Conservation (phyloP, 2,888 invertebrate genomes). For the Copidosoma aretas region DNA sequence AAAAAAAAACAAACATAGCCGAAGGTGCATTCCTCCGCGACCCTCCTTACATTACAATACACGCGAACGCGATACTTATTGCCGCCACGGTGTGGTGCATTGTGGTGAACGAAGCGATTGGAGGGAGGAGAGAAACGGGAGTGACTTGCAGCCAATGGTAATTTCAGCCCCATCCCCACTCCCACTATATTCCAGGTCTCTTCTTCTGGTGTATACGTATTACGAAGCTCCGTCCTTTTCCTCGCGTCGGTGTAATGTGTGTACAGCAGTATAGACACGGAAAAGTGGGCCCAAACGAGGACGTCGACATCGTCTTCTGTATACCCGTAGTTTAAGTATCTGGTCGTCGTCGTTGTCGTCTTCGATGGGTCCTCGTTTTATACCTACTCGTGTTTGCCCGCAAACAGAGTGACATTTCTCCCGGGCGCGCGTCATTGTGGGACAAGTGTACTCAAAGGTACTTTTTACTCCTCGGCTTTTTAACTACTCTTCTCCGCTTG, state of each 20-base stretch:
- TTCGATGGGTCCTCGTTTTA: too few relatives aligned
- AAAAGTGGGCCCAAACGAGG: constrained; percentile 30
- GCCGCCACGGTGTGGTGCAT: constrained; percentile 34
- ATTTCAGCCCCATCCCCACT: constrained; percentile 60
- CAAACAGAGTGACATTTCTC: too few relatives aligned
- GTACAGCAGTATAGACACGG: constrained; percentile 14
- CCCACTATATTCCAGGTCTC: too few relatives aligned
- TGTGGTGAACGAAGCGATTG: not conserved
- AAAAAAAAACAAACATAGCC: constrained; percentile 3
- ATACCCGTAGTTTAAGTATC: too few relatives aligned
- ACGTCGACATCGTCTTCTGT: constrained; percentile 22
- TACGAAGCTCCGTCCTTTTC: too few relatives aligned
- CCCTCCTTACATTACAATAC: not conserved
- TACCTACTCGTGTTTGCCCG: too few relatives aligned
- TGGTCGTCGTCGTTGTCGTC: too few relatives aligned
- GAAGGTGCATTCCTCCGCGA: constrained; percentile 44
- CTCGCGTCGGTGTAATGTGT: constrained; percentile 6
- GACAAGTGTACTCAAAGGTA: too few relatives aligned
- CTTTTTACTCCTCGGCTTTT: too few relatives aligned
- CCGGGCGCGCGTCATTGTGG: too few relatives aligned
- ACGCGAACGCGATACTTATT: constrained; percentile 47
- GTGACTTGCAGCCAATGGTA: constrained; percentile 60
- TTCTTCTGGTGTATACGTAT: constrained; percentile 44
- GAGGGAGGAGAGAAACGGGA: constrained; percentile 44
- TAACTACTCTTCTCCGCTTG: too few relatives aligned